These are phyloP conservation scores for Psilopogon haemacephalus DNA, from an alignment of 2,113 vertebrate species.

Conservation along the genomic window DNA sequence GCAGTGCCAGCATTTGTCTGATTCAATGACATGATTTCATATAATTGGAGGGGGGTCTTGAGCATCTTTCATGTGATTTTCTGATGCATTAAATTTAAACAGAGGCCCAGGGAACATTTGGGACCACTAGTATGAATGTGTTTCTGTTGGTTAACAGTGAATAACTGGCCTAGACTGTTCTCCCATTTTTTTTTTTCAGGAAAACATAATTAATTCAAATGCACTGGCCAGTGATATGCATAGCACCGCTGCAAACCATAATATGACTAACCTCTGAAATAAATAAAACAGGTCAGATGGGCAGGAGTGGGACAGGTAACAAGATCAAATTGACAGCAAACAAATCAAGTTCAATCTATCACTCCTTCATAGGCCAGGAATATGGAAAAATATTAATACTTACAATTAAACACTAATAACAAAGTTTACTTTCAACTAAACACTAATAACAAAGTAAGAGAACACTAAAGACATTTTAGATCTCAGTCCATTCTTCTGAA, in stretches of 20 bases:
- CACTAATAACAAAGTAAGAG: background rate
- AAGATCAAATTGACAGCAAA: background rate
- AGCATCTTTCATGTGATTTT: slow-evolving; percentile 47
- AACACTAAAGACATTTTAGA: background rate
- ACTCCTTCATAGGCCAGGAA: background rate
- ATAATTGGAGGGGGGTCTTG: slow-evolving; percentile 55
- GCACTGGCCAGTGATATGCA: background rate
- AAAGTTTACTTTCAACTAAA: background rate
- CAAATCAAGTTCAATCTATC: background rate
- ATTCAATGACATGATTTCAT: slow-evolving; percentile 61
- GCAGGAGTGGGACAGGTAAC: background rate
- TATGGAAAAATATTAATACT: background rate
- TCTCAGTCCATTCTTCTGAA: background rate
- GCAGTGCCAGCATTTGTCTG: slow-evolving; percentile 62
- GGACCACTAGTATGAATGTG: slow-evolving; percentile 29
- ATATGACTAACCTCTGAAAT: background rate
- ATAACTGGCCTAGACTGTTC: slow-evolving; percentile 60
- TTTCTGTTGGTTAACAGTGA: slow-evolving; percentile 54
- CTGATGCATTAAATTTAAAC: slow-evolving; percentile 62
- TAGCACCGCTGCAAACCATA: background rate
- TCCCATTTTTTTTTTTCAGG: slow-evolving; percentile 37
- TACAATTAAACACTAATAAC: background rate
- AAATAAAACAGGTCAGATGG: background rate
- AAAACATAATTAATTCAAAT: slow-evolving; percentile 33
- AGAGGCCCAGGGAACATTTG: slow-evolving; percentile 39